Base-by-base conservation (phyloP, 2,888 invertebrate genomes). In the Pogonocherus hispidulus region DNA sequence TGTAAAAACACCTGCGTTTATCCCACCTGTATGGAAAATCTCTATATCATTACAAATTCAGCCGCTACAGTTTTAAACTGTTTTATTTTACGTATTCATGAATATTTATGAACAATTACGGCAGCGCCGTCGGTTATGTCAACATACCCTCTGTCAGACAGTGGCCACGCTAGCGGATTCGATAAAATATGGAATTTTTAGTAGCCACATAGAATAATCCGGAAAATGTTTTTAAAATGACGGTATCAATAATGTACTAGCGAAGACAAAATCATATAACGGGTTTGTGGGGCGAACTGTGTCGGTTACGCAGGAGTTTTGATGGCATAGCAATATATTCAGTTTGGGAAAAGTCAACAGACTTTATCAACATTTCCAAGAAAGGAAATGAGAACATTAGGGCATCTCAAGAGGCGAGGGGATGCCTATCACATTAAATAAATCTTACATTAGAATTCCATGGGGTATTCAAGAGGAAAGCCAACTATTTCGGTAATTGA, bases 171-270 rank as follows among this genome's bases (percentile, higher is more conserved):
- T 16, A n/a, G 41, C 41, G 16, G 14, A 41, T 41, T n/a, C 14
- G 41, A 14, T 41, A 41, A 41, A 41, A 41, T 41, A 41, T 41
- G 41, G 41, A 41, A 41, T 41, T 41, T 41, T 41, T 41, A 41
- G n/a, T 16, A 41, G 41, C 16, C 5, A 9, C 3, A 5, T 41
- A 11, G 14, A 41, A 16, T 41, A 41, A n/a, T 41, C n/a, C 16
- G 41, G 16, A 41, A 41, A 41, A 16, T 41, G 16, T n/a, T 41
- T 41, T 41, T 3, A 41, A 41, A 41, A 41, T 32, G 32, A 32
- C 32, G 11, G 8, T 11, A 32, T 32, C 32, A 32, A 32, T 32
- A 32, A 32, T 11, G 32, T 32, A 11, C 11, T 32, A 32, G 9
- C 11, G 32, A 32, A 32, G 8, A 32, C 32, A 32, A 32, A 32